Conservation (phyloP, 2,113 vertebrate species). For the Malurus cyaneus region DNA sequence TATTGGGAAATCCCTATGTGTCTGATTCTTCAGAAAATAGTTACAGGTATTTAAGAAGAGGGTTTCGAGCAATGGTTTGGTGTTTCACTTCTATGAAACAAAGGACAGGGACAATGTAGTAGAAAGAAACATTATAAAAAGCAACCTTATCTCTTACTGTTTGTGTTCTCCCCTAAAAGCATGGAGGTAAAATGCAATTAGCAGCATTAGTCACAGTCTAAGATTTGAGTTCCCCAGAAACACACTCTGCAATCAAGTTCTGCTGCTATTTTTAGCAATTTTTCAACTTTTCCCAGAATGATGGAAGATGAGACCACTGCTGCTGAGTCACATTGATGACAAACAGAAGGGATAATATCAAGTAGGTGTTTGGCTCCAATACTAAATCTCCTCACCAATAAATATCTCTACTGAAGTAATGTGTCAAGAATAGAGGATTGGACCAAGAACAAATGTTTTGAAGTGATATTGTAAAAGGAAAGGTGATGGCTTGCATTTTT, state of each 20-base stretch:
- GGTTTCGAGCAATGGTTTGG: background rate
- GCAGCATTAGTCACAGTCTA: slow-evolving; percentile 25
- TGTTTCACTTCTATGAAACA: background rate
- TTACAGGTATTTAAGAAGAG: background rate
- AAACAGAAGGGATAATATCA: slow-evolving; percentile 30
- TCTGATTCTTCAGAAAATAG: background rate
- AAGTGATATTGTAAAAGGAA: background rate
- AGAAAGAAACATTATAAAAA: background rate
- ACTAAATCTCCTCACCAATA: background rate
- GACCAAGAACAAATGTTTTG: background rate
- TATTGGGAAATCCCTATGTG: background rate
- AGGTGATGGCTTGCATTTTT: background rate
- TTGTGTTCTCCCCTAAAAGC: background rate
- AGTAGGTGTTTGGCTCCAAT: background rate
- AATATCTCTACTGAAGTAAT: background rate
- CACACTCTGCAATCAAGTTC: slow-evolving; percentile 30
- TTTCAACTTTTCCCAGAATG: slow-evolving; percentile 21
- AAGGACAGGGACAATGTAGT: background rate
- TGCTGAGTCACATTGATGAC: slow-evolving; percentile 42
- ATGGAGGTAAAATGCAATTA: slow-evolving; percentile 36
- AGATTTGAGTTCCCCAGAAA: slow-evolving; percentile 33
- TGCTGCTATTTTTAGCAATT: slow-evolving; percentile 65
- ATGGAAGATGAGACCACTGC: slow-evolving; percentile 42
- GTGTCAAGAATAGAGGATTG: background rate
- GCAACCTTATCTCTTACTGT: background rate